Conservation (phyloP, 2,113 vertebrate species). For the Hystrix cristata region DNA sequence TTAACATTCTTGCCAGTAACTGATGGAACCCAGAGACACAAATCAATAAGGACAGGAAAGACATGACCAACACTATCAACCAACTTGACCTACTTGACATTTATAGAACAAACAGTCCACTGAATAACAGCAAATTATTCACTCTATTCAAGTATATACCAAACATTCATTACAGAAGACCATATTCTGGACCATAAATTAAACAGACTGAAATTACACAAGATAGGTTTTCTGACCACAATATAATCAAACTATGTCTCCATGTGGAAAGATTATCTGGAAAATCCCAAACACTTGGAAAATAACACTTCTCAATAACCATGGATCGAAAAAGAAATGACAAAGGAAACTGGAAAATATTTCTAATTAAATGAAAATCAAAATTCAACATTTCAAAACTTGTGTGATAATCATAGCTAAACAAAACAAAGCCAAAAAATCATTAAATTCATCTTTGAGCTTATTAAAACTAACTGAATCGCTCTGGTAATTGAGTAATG, state of each 20-base stretch:
- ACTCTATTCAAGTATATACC: background rate
- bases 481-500: background rate
- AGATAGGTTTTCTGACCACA: background rate
- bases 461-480: background rate
- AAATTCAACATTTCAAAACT: background rate
- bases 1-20: background rate
- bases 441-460: background rate
- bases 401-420: background rate
- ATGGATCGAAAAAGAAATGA: background rate
- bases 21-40: background rate
- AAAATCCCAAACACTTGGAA: slow-evolving; percentile 40
- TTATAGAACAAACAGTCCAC: background rate
- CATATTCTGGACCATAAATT: background rate
- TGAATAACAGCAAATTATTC: background rate
- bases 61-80: background rate
- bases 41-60: background rate
- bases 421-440: slow-evolving; percentile 13
- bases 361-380: slow-evolving; percentile 29
- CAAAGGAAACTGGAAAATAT: background rate
- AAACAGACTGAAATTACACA: background rate
- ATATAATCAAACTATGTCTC: background rate
- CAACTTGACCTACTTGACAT: background rate
- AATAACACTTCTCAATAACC: slow-evolving; percentile 52
- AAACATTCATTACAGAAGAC: background rate
- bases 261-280: background rate